Percentiles rank a stretch among this genome's conserved stretches.
These are phyloP conservation scores for Terrapene triunguis DNA, from an alignment of 2,113 vertebrate species.

Conservation along the genomic window DNA sequence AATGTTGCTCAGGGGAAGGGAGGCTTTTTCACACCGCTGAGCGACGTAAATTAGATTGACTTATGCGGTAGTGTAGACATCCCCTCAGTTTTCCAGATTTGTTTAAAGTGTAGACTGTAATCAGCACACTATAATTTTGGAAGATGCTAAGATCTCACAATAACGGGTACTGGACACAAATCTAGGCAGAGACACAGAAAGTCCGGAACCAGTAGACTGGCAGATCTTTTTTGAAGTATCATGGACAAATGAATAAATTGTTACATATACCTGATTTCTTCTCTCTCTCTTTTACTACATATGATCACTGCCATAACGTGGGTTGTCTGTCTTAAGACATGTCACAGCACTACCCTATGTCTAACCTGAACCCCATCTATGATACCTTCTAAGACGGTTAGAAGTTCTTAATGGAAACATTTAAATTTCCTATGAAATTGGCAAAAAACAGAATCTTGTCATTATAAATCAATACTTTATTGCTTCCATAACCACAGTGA, in stretches of 20 bases:
- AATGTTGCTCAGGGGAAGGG: too few species aligned
- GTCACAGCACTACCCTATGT: not conserved
- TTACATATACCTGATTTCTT: not conserved
- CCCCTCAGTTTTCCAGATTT: not conserved
- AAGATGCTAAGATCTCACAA: too few species aligned
- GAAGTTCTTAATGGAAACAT: not conserved
- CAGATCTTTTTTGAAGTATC: not conserved
- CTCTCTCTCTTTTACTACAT: not conserved
- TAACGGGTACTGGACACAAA: too few species aligned
- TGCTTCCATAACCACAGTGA: not conserved
- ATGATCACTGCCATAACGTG: not conserved
- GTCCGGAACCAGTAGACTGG: not conserved
- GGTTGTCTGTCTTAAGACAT: not conserved
- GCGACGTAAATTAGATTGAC: fast-evolving
- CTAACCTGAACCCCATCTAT: not conserved
- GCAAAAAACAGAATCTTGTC: not conserved
- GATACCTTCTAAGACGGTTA: not conserved
- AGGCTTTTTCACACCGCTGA: too few species aligned
- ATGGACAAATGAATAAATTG: not conserved
- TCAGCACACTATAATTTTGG: not conserved
- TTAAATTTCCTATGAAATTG: not conserved
- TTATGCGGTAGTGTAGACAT: too few species aligned
- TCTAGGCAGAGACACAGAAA: too few species aligned
- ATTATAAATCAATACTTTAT: not conserved
- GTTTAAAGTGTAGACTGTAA: not conserved